Evolutionary conservation across 2,888 invertebrate genomes (phyloP).

Genomic region (Lepidocyrtoides sp.): DNA sequence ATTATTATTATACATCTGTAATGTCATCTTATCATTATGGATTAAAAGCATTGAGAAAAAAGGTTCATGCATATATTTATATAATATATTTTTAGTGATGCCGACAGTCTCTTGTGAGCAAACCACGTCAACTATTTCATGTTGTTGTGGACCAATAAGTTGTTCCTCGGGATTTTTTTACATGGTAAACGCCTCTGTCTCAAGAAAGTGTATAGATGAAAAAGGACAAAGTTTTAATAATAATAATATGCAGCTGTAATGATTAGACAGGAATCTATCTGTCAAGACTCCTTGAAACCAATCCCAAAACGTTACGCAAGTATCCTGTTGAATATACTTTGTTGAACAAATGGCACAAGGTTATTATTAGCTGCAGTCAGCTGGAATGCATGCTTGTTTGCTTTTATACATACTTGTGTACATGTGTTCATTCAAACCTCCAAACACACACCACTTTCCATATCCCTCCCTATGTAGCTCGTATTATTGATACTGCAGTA

Average conservation of each 20-base stretch:
- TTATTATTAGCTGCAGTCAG: slow-evolving; percentile 81
- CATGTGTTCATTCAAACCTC: slow-evolving; percentile 45
- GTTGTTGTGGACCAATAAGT: too few species aligned
- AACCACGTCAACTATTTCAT: too few species aligned
- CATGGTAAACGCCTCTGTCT: too few species aligned
- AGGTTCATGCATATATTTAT: too few species aligned
- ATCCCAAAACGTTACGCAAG: slow-evolving; percentile 79
- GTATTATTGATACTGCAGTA: neutral
- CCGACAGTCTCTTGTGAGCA: too few species aligned
- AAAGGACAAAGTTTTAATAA: neutral
- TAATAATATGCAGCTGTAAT: neutral
- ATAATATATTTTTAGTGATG: too few species aligned
- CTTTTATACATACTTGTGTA: slow-evolving; percentile 34
- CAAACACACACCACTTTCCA: neutral
- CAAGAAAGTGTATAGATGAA: neutral
- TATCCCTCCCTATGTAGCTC: neutral
- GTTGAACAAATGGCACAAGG: slow-evolving; percentile 81
- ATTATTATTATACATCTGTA: too few species aligned
- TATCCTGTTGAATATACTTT: slow-evolving; percentile 79
- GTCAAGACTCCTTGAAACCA: slow-evolving; percentile 81
- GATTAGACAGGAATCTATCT: slow-evolving; percentile 51
- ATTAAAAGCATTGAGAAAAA: too few species aligned
- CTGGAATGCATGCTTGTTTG: slow-evolving; percentile 79
- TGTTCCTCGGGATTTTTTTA: too few species aligned
- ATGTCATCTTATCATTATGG: too few species aligned